Conservation (phyloP, 2,888 invertebrate species). For the Apantesis nais region DNA sequence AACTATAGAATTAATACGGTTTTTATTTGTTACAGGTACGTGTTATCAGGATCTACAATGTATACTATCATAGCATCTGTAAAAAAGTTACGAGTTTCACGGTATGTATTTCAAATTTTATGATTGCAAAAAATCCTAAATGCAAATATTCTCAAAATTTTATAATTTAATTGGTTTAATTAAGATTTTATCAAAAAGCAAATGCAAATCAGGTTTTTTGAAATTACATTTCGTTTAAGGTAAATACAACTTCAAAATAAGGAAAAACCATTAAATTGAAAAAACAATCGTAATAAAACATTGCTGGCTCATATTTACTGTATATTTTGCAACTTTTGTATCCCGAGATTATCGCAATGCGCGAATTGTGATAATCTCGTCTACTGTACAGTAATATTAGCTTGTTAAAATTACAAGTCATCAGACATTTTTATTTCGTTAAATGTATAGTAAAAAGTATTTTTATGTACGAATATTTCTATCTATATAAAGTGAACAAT, state of each 20-base stretch:
- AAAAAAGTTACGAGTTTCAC: neutral
- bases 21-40: slow-evolving; percentile 14
- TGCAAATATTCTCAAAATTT: neutral
- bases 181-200: neutral
- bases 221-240: too few relatives aligned
- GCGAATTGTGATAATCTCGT: neutral
- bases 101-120: neutral
- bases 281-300: neutral
- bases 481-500: neutral
- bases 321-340: neutral
- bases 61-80: neutral
- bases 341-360: too few relatives aligned
- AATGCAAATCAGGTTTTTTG: too few relatives aligned
- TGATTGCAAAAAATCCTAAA: neutral
- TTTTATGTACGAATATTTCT: neutral
- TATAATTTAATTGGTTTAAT: neutral
- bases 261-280: neutral
- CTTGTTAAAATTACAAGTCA: neutral
- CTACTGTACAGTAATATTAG: neutral
- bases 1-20: neutral
- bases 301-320: neutral
- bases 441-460: neutral
- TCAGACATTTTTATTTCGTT: neutral
- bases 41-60: neutral
- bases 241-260: too few relatives aligned